A percentile compares a stretch with the other conserved stretches of the same genome.
These are phyloP conservation scores for Scaptomyza graminum DNA, from an alignment of 1,140 invertebrate genomes.

Conservation along the genomic window DNA sequence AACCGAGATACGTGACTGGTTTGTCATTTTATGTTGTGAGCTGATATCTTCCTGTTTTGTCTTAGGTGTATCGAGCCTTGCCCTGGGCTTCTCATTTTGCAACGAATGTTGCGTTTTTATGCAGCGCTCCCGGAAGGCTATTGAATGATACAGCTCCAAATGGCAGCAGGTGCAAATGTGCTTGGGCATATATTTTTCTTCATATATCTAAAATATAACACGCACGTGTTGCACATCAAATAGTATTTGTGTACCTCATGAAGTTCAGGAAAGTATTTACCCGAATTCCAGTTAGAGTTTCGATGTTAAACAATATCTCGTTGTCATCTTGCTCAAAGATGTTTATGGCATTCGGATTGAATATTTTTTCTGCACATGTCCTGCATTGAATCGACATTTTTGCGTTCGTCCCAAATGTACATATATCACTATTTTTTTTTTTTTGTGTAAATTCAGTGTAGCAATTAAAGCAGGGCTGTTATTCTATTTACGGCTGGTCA, in stretches of 20 bases:
- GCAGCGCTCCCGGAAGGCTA: slow-evolving; percentile 46
- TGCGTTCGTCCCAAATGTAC: not conserved
- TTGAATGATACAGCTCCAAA: slow-evolving; percentile 33
- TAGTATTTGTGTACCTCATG: not conserved
- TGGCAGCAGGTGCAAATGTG: slow-evolving; percentile 53
- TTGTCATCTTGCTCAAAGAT: slow-evolving; percentile 35
- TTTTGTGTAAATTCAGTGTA: slow-evolving; percentile 1
- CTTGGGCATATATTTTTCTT: slow-evolving; percentile 26
- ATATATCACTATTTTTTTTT: slow-evolving; percentile 14
- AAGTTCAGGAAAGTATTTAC: slow-evolving; percentile 15
- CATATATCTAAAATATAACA: slow-evolving; percentile 38
- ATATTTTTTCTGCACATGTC: slow-evolving; percentile 29
- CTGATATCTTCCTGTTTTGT: not conserved
- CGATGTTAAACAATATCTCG: slow-evolving; percentile 22
- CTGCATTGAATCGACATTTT: slow-evolving; percentile 37
- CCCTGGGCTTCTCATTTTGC: not conserved
- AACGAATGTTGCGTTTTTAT: slow-evolving; percentile 25
- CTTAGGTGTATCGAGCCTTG: not conserved
- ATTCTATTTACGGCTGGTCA: slow-evolving; percentile 7
- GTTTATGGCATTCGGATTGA: slow-evolving; percentile 20
- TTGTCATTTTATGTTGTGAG: not conserved
- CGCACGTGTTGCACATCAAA: not conserved
- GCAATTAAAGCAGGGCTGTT: slow-evolving; percentile 25
- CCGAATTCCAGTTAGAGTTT: slow-evolving; percentile 34
- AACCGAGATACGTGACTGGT: not conserved